Conservation (phyloP, 2,888 invertebrate species). For the Archaeoteleia sp. region DNA sequence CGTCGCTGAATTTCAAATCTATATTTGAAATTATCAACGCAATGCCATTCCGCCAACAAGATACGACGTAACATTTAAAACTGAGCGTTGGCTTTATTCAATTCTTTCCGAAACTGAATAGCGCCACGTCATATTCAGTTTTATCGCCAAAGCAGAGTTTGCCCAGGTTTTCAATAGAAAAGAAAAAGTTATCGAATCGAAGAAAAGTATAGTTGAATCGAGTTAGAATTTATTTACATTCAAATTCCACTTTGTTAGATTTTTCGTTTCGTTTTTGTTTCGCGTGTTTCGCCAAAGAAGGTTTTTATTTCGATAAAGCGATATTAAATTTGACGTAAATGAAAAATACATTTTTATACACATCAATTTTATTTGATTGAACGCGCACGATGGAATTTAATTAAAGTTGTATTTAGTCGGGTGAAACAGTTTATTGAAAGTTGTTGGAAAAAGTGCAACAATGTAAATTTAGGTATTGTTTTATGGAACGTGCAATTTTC, state of each 20-base stretch:
- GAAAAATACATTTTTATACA: constrained; percentile 15
- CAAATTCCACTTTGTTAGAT: too few relatives aligned
- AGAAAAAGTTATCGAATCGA: too few relatives aligned
- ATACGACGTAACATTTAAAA: constrained; percentile 17
- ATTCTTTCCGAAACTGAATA: constrained; percentile 14
- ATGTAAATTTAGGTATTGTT: too few relatives aligned
- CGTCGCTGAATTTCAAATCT: constrained; percentile 38
- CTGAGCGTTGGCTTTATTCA: constrained; percentile 32
- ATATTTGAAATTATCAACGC: constrained; percentile 18
- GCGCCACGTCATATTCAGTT: too few relatives aligned
- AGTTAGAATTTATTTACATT: too few relatives aligned
- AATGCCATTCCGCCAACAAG: constrained; percentile 2
- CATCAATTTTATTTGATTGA: constrained; percentile 31
- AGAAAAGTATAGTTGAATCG: too few relatives aligned
- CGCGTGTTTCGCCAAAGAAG: constrained; percentile 30
- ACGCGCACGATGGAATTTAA: constrained; percentile 12
- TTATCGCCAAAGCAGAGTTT: constrained; percentile 22
- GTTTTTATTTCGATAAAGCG: neutral
- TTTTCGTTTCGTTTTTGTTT: constrained; percentile 28
- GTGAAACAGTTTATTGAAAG: too few relatives aligned
- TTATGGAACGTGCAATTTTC: too few relatives aligned
- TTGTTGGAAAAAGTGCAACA: too few relatives aligned
- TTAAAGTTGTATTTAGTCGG: too few relatives aligned
- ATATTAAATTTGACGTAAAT: constrained; percentile 23
- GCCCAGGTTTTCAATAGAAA: too few relatives aligned